A percentile compares a stretch with the other conserved stretches of the same genome.
These are phyloP conservation scores for Stenotaenia linearis DNA, from an alignment of 2,888 invertebrate species.

Conservation along the genomic window DNA sequence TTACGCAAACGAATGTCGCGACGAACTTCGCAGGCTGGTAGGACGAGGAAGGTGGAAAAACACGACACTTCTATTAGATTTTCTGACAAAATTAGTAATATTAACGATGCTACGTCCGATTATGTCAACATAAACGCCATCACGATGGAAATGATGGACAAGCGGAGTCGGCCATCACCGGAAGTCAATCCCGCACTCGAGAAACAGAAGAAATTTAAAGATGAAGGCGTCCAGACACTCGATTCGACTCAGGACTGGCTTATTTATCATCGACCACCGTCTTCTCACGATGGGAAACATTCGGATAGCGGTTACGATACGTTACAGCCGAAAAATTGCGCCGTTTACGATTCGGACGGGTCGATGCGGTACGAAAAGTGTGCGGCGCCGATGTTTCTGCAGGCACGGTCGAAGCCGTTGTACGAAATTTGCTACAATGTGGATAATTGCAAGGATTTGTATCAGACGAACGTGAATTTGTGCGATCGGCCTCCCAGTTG, in stretches of 20 bases:
- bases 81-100: neutral
- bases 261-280: neutral
- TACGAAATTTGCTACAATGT: slow-evolving; percentile 3
- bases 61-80: slow-evolving; percentile 17
- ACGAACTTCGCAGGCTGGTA: slow-evolving; percentile 33
- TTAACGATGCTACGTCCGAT: slow-evolving; percentile 37
- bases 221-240: slow-evolving; percentile 29
- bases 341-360: neutral
- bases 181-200: neutral
- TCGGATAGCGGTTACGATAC: slow-evolving; percentile 47
- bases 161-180: neutral
- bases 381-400: neutral
- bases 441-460: slow-evolving; percentile 6
- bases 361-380: neutral
- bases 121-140: slow-evolving; percentile 38
- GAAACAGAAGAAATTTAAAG: slow-evolving; percentile 7
- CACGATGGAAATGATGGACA: slow-evolving; percentile 7
- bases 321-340: slow-evolving; percentile 38
- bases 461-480: neutral
- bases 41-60: slow-evolving; percentile 32
- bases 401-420: neutral
- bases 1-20: slow-evolving; percentile 29
- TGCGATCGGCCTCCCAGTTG: neutral
- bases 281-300: slow-evolving; percentile 42
- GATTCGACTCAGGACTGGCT: neutral